Evolutionary conservation across 2,113 vertebrate genomes (phyloP), one percentile per base, ranked within the genome.

Genomic region (Numida meleagris): DNA sequence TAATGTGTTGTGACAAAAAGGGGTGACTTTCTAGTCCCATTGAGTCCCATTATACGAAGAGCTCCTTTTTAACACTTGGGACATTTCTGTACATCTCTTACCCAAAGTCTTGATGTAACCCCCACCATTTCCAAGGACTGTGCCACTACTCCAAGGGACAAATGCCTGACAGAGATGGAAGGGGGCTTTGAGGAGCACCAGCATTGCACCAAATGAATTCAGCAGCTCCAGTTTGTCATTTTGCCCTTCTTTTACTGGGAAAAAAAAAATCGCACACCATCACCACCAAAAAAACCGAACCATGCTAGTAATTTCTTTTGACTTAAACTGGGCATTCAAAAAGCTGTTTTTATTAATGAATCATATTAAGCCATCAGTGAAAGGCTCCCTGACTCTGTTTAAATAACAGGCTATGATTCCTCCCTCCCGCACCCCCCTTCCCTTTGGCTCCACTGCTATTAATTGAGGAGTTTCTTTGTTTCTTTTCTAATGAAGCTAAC

Each of bases 381-480:
- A 98, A 98, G 95, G 97, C 98, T 98, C 98, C 97, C 97, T 98
- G 98, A 98, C 98, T 98, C 98, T 98, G 98, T 98, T 98, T 98
- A 98, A 98, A 98, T 98, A 98, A 98, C 98, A 98, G 98, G 98
- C 98, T 98, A 98, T 97, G 98, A 98, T 98, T 98, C 98, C 97
- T 98, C 98, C 98, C 97, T 96, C 96, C 97, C 95, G 94, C 96
- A 96, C 96, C 96, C 97, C 93, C 97, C 96, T 98, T 98, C 98
- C 95, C 96, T 97, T 98, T 97, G 97, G 97, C 97, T 97, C 94
- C 71, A 96, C 97, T 97, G 97, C 97, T 98, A 98, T 98, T 98
- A 98, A 98, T 98, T 98, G 98, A 98, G 98, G 98, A 98, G 97
- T 98, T 98, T 98, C 98, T 98, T 98, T 98, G 98, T 99, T 98